These are phyloP conservation scores for Dermatemys mawii DNA, from an alignment of 2,113 vertebrate genomes.

Conservation along the genomic window DNA sequence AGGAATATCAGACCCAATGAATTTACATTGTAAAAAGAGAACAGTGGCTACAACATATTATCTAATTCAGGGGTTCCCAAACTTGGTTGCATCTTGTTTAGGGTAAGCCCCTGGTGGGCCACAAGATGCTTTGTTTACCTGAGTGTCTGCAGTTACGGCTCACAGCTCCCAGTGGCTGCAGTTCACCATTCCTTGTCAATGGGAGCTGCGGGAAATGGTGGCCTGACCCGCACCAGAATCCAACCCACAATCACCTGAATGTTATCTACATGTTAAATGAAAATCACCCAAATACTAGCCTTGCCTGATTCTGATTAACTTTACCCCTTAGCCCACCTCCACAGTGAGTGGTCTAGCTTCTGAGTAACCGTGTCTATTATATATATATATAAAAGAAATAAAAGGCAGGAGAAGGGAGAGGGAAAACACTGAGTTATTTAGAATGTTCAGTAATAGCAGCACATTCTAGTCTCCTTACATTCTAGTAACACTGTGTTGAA, in stretches of 20 bases:
- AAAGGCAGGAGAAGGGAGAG: not conserved
- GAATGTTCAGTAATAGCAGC: not conserved
- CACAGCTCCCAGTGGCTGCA: too few species aligned
- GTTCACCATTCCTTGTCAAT: too few species aligned
- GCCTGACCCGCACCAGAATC: too few species aligned
- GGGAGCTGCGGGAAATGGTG: too few species aligned
- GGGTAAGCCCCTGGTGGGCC: too few species aligned
- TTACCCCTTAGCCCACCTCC: not conserved
- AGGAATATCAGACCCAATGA: not conserved
- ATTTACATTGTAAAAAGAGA: not conserved
- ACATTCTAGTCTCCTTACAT: not conserved
- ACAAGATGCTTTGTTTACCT: too few species aligned
- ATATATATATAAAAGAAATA: not conserved
- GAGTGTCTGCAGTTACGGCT: too few species aligned
- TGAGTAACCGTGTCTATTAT: not conserved
- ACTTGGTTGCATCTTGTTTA: too few species aligned
- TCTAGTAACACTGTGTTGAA: not conserved
- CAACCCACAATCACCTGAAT: not conserved
- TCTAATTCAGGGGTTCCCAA: not conserved
- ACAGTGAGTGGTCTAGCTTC: not conserved
- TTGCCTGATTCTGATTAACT: slow-evolving; percentile 19
- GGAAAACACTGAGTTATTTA: not conserved
- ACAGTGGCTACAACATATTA: not conserved
- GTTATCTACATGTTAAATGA: slow-evolving; percentile 26
- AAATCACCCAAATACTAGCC: not conserved